Percentiles rank a stretch among this genome's conserved stretches.
Evolutionary conservation across 2,113 vertebrate genomes (phyloP).

Genomic region (Hippocampus abdominalis): DNA sequence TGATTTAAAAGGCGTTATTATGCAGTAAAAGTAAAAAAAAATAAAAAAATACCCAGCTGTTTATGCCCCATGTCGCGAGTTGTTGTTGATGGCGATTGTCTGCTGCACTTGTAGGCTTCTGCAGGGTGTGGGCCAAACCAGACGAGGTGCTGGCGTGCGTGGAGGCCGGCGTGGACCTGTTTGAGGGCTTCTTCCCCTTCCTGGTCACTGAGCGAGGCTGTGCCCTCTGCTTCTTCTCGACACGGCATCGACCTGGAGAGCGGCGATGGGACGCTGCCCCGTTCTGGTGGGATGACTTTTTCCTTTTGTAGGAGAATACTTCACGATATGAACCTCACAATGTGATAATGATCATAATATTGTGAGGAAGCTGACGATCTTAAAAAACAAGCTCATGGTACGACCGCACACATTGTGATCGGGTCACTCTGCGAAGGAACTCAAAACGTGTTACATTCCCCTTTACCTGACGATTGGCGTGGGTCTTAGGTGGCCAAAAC

Average conservation of each 20-base stretch:
- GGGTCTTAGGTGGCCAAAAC: no score
- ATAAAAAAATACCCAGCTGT: not conserved
- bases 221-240: constrained; percentile 81
- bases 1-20: not conserved
- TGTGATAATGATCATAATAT: no score
- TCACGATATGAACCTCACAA: no score
- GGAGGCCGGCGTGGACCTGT: constrained; percentile 90
- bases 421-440: no score
- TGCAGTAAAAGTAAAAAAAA: no score
- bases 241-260: constrained; percentile 76
- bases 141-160: constrained; percentile 88
- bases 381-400: no score
- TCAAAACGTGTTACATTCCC: no score
- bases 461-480: no score
- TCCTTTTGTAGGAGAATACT: no score
- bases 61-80: not conserved
- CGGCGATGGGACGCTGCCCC: constrained; percentile 74
- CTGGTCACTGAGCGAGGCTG: constrained; percentile 89
- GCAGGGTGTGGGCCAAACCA: constrained; percentile 83
- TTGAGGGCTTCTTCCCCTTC: constrained; percentile 93
- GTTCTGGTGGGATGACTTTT: constrained; percentile 43
- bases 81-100: not conserved
- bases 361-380: no score
- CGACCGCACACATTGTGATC: no score
- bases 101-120: constrained; percentile 74